These are phyloP conservation scores for Sebastes flavidus DNA, from an alignment of 2,797 vertebrate species.

Conservation along the genomic window DNA sequence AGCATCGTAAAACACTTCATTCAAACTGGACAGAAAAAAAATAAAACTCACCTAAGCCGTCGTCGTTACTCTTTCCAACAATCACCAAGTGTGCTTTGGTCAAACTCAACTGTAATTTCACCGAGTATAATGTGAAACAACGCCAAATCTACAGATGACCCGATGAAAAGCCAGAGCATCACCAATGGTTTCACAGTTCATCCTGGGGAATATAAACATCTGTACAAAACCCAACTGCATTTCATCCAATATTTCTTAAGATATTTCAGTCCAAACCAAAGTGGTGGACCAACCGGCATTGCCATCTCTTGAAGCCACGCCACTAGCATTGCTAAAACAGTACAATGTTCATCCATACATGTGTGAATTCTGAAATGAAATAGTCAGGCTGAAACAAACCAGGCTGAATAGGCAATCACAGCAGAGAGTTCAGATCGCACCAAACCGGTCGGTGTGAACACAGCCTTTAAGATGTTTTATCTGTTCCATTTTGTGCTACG, in stretches of 20 bases:
- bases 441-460: not conserved
- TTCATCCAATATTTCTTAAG: not conserved
- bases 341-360: not conserved
- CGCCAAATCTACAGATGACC: no score
- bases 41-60: no score
- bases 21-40: no score
- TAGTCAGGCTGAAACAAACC: not conserved
- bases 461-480: conserved; percentile 12
- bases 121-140: no score
- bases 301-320: not conserved
- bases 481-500: conserved; percentile 26
- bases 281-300: not conserved
- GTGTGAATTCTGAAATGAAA: not conserved
- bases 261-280: not conserved
- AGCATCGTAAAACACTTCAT: no score
- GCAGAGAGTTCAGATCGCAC: not conserved
- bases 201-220: not conserved
- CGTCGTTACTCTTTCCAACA: no score
- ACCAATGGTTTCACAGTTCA: not conserved
- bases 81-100: no score
- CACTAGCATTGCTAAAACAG: not conserved
- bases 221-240: not conserved
- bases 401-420: not conserved
- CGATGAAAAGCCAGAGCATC: no score
- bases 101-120: no score